These are phyloP conservation scores for Hirudo medicinalis DNA, from an alignment of 1,140 invertebrate species.

Conservation along the genomic window DNA sequence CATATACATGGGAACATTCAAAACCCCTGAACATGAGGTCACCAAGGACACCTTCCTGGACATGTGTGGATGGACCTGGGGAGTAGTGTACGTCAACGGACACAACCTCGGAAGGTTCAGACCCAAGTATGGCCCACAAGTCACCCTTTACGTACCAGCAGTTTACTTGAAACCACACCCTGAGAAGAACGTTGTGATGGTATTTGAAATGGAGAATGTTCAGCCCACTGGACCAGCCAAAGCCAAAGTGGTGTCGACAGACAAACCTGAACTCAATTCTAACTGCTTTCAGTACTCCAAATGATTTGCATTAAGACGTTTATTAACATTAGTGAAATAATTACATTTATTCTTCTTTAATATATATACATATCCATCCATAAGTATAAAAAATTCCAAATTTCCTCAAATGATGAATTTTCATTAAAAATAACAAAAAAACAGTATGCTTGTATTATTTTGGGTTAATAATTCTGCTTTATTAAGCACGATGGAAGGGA, in stretches of 20 bases:
- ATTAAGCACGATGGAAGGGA: too few relatives aligned
- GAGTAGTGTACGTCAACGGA: conserved; percentile 31
- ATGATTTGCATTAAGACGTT: too few relatives aligned
- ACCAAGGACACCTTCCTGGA: conserved; percentile 31
- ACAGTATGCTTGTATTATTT: too few relatives aligned
- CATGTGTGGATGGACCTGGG: conserved; percentile 30
- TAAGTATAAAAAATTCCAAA: too few relatives aligned
- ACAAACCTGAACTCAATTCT: background rate
- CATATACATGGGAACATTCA: background rate
- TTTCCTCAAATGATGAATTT: too few relatives aligned
- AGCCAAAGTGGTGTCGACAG: background rate
- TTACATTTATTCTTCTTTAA: too few relatives aligned
- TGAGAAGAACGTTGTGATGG: conserved; percentile 11
- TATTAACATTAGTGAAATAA: too few relatives aligned
- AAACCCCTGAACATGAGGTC: conserved; percentile 10
- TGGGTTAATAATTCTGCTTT: too few relatives aligned
- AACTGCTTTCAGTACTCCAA: background rate
- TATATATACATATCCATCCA: too few relatives aligned
- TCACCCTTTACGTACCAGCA: conserved; percentile 34
- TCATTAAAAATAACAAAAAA: too few relatives aligned
- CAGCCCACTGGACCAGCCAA: conserved; percentile 19
- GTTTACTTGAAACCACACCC: conserved; percentile 19
- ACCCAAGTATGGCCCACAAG: conserved; percentile 33
- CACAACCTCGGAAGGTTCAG: conserved; percentile 36
- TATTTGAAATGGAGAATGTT: conserved; percentile 29